These are phyloP conservation scores for Dromas ardeola DNA, from an alignment of 2,113 vertebrate genomes.

Conservation along the genomic window DNA sequence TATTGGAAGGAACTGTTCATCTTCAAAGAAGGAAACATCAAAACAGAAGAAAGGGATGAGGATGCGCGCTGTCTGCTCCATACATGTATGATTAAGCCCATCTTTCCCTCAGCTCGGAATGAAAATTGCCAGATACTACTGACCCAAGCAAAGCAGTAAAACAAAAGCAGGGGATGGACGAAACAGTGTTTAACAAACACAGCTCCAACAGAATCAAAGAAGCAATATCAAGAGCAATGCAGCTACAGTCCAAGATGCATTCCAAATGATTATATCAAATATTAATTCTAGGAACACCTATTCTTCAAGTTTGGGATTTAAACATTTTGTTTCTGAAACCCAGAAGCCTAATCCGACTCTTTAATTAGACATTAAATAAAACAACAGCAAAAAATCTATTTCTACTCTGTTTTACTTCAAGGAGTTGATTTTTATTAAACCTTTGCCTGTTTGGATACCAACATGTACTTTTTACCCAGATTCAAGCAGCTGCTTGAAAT, in stretches of 20 bases:
- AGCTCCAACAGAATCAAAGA: neutral
- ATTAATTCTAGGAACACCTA: neutral
- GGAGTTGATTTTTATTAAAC: neutral
- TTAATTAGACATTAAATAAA: neutral
- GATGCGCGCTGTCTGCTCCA: neutral
- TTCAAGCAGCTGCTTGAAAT: neutral
- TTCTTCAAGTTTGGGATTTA: neutral
- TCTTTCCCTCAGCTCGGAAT: neutral
- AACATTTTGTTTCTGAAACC: neutral
- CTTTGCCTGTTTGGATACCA: neutral
- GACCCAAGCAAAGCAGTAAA: neutral
- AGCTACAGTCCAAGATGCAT: neutral
- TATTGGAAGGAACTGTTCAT: neutral
- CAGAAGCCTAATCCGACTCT: neutral
- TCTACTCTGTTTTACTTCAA: neutral
- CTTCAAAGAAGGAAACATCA: neutral
- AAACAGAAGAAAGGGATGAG: neutral
- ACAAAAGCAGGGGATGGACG: neutral
- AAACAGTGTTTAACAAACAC: neutral
- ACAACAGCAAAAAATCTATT: neutral
- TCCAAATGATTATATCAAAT: neutral
- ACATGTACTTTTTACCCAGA: neutral
- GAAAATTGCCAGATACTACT: neutral
- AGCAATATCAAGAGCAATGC: neutral
- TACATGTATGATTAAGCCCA: neutral